phyloP scores from a whole-genome alignment of 2,888 invertebrate species.

The Eupithecia dodoneata region DNA sequence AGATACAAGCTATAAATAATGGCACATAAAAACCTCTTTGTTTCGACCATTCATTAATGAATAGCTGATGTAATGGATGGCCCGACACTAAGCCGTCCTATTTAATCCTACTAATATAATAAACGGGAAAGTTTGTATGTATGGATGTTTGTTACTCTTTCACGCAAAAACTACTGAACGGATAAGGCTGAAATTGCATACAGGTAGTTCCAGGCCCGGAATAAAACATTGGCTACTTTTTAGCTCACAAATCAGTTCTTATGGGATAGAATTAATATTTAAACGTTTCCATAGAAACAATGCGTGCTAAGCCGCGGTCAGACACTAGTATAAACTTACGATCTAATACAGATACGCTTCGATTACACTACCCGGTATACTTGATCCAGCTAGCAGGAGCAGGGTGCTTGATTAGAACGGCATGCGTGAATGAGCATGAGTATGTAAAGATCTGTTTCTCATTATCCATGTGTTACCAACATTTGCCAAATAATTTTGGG shows the following conservation, averaged over 20 bases:
- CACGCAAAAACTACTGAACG: no score
- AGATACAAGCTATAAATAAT: constrained; percentile 37
- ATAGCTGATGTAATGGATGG: constrained; percentile 47
- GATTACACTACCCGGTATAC: neutral
- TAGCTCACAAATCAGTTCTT: no score
- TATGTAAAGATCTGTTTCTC: neutral
- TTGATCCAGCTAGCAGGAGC: neutral
- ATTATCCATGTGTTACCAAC: neutral
- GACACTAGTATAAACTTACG: neutral
- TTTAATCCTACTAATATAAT: neutral
- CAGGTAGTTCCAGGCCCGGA: no score
- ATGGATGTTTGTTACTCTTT: no score
- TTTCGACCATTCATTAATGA: constrained; percentile 38
- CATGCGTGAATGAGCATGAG: neutral
- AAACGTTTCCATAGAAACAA: no score
- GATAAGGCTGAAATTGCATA: no score
- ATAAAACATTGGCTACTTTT: no score
- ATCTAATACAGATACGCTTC: constrained; percentile 21
- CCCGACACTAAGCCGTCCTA: constrained; percentile 40
- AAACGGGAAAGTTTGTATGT: no score
- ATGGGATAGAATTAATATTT: no score
- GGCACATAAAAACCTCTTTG: constrained; percentile 51
- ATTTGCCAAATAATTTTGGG: neutral
- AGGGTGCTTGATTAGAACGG: neutral
- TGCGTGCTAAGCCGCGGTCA: no score